A percentile compares a stretch with the other conserved stretches of the same genome.
phyloP scores from a whole-genome alignment of 2,113 vertebrate species.

The Bambusicola thoracicus region DNA sequence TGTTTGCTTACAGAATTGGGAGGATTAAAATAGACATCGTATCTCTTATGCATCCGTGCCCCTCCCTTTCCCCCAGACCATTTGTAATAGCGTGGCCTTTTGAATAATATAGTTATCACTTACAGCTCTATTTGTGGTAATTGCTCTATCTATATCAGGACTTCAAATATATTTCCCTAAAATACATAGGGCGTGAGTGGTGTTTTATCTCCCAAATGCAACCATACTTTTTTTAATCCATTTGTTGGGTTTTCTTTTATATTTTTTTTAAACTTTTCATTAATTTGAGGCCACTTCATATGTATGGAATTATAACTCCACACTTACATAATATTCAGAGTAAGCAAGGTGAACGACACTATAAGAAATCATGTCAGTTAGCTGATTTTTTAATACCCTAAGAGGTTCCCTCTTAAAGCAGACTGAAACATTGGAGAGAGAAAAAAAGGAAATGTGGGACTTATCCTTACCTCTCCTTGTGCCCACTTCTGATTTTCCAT shows the following conservation, averaged over 20 bases:
- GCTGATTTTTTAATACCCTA: not conserved
- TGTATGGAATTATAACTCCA: not conserved
- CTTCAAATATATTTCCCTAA: not conserved
- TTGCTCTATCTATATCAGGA: not conserved
- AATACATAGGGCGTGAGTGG: not conserved
- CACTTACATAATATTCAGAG: not conserved
- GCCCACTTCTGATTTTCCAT: not conserved
- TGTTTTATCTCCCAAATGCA: not conserved
- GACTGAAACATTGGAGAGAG: not conserved
- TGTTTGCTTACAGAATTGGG: accelerated
- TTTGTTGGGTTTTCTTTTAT: not conserved
- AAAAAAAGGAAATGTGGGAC: accelerated
- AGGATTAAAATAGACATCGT: not conserved
- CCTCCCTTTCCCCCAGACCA: not conserved
- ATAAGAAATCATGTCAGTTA: not conserved
- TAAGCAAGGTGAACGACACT: not conserved
- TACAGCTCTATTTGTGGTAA: not conserved
- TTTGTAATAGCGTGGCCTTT: not conserved
- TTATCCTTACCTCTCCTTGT: not conserved
- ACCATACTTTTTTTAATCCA: not conserved
- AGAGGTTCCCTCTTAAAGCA: not conserved
- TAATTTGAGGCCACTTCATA: not conserved
- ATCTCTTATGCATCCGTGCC: not conserved
- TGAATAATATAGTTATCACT: not conserved
- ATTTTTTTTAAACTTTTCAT: not conserved